Evolutionary conservation across 2,888 invertebrate species (phyloP), one percentile per base, ranked within the genome.

Genomic region (Hyposoter dolosus): DNA sequence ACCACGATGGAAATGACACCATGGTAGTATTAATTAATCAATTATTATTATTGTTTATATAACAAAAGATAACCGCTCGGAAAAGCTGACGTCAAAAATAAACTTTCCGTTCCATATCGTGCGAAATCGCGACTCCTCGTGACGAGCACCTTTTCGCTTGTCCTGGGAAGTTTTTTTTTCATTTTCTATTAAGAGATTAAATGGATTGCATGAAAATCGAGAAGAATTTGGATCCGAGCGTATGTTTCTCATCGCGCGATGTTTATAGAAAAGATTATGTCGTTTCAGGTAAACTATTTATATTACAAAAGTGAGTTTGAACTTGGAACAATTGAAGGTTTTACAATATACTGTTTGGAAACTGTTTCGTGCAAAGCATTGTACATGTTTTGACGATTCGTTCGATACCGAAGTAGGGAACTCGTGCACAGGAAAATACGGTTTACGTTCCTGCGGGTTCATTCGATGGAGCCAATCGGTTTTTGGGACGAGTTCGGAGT

Each of bases 301-400:
- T 23, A 23, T 23, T 10, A 45, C 23, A 10, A 23, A 50, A 40
- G 65, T 35, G 4, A 45, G 7, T 43, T 40, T n/a, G 75, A 17
- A 19, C 23, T 7, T 17, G 15, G 45, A 45, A n/a, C 40, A 43
- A 43, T 40, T 7, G 45, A 45, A 17, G 28, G n/a, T 45, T 75
- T 60, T 23, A 43, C 75, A 56, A n/a, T n/a, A 56, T 23, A 28
- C 43, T n/a, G 23, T 75, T 53, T 45, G 40, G 47, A 40, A 50
- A 71, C 19, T n/a, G 35, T 69, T 53, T 32, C 9, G 50, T 40
- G 47, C 53, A 78, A 78, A 68, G 60, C 43, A 66, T 35, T 17
- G 56, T 1, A 50, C 60, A 60, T 69, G 53, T 35, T 74, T 45
- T 43, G 60, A 69, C 74, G 23, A 74, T 68, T 79, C 23, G 45